Evolutionary conservation across 2,113 vertebrate species (phyloP), one percentile per base, ranked within the genome.

Genomic region (Macquaria ambigua): DNA sequence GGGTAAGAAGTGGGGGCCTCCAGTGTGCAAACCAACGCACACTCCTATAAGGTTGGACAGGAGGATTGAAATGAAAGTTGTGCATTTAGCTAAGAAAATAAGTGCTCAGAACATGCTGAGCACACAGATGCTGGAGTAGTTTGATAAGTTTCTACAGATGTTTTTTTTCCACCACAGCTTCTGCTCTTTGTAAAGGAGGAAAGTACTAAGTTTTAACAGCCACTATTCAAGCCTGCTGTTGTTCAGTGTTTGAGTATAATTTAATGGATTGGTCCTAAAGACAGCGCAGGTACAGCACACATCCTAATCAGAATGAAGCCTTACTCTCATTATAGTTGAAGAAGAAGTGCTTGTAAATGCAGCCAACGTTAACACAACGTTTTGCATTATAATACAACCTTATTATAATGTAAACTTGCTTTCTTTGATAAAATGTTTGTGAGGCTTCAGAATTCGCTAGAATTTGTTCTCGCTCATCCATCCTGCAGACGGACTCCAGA

Each of bases 401-500:
- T 0, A 59, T 74, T 28, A 25, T 56, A 37, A 56, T 39, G 31
- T 52, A 16, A 50, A n/a, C 20, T 76, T 76, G 3, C 52, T 73
- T 8, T 37, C 43, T 8, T 39, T 34, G 18, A 70, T 7, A 7
- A 68, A 43, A 48, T 23, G 52, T 46, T 46, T 18, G 11, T 9
- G 11, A 16, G 21, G 39, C 41, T 62, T 76, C 55, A 53, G 23
- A 62, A 41, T 31, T 21, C 11, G 15, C 31, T 31, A 12, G n/a
- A 62, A 31, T 52, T 8, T 63, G 37, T 46, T 25, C 28, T 20
- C 74, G 58, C 37, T 55, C 1, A 2, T 53, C 20, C 39, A 52
- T 28, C 43, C 23, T 61, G n/a, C 21, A 80, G 21, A 71, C 56
- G n/a, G 67, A 55, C 25, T 46, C 11, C 70, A 66, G 59, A 46